phyloP scores from a whole-genome alignment of 2,797 vertebrate species.

The Buceros bicornis region DNA sequence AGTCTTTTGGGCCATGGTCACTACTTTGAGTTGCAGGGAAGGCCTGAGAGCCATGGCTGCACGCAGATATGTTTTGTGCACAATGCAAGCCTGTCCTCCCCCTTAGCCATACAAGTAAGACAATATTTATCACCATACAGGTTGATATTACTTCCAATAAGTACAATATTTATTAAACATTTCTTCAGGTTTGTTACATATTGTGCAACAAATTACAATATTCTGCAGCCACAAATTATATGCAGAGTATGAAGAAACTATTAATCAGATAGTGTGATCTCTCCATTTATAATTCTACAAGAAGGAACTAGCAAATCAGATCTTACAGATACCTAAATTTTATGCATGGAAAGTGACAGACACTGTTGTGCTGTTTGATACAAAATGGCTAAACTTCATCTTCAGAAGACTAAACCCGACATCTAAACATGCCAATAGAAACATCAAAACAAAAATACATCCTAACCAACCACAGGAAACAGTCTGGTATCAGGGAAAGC shows the following conservation, averaged over 20 bases:
- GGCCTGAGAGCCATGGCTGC: conserved; percentile 76
- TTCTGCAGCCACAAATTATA: conserved; percentile 95
- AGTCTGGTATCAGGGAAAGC: conserved; percentile 92
- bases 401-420: conserved; percentile 90
- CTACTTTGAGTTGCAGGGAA: conserved; percentile 41
- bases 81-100: conserved; percentile 81
- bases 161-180: conserved; percentile 99
- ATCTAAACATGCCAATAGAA: conserved; percentile 91
- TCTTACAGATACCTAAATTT: conserved; percentile 91
- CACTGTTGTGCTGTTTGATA: conserved; percentile 89
- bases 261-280: conserved; percentile 87
- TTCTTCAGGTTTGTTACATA: conserved; percentile 94
- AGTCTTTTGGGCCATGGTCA: conserved; percentile 38
- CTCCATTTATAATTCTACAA: conserved; percentile 90
- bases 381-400: conserved; percentile 90
- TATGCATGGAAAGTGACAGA: conserved; percentile 91
- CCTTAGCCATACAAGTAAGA: conserved; percentile 88
- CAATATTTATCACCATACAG: conserved; percentile 89
- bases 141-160: conserved; percentile 91
- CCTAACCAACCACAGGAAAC: conserved; percentile 89
- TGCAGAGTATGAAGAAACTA: conserved; percentile 93
- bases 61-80: conserved; percentile 77
- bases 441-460: conserved; percentile 87
- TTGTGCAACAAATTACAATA: conserved; percentile 96
- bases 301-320: conserved; percentile 91